These are phyloP conservation scores for Lethenteron reissneri DNA, from an alignment of 2,113 vertebrate species.

Conservation along the genomic window DNA sequence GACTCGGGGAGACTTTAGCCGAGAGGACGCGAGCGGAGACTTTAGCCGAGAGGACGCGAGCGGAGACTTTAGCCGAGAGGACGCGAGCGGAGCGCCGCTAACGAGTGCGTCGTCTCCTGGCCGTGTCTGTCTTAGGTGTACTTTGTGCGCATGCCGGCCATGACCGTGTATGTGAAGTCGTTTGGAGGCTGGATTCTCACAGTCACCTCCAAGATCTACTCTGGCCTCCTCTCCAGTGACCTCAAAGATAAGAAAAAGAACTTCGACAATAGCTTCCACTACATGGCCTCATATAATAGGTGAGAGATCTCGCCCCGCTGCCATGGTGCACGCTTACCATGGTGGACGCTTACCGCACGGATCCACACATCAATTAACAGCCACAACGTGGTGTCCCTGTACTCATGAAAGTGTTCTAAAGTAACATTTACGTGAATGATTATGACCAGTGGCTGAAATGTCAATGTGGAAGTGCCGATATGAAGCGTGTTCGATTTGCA, in stretches of 20 bases:
- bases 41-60: not conserved
- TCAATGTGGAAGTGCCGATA: no score
- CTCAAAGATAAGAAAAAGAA: slow-evolving; percentile 16
- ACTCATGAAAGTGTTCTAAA: no score
- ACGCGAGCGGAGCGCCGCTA: not conserved
- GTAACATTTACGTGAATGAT: no score
- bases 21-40: not conserved
- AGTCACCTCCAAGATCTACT: slow-evolving; percentile 11
- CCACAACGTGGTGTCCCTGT: no score
- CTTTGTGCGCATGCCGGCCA: slow-evolving; percentile 13
- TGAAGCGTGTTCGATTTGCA: no score
- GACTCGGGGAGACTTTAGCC: not conserved
- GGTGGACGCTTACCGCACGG: no score
- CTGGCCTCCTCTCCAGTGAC: not conserved
- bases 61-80: not conserved
- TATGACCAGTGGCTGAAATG: no score
- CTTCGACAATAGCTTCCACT: slow-evolving; percentile 16
- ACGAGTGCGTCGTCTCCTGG: not conserved
- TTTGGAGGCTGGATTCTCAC: slow-evolving; percentile 19
- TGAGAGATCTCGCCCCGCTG: slow-evolving; percentile 10
- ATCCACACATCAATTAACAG: no score
- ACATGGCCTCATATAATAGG: slow-evolving; percentile 26
- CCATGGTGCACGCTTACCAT: no score
- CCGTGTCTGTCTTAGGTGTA: slow-evolving; percentile 19
- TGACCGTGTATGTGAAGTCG: slow-evolving; percentile 18